phyloP scores from a whole-genome alignment of 2,797 vertebrate species.

The Sebastes iracundus region DNA sequence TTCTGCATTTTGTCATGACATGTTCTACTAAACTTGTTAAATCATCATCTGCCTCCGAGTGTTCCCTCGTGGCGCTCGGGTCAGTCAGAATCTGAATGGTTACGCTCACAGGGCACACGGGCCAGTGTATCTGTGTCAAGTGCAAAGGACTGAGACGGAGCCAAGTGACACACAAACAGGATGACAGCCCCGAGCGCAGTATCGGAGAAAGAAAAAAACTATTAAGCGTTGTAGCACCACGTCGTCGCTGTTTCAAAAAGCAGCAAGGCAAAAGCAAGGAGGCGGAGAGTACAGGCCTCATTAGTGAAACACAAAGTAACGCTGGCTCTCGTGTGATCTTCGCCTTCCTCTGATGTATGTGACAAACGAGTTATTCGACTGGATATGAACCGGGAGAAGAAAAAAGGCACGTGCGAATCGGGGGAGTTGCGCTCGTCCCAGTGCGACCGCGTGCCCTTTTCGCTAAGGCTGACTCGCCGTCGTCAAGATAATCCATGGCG shows the following conservation, averaged over 20 bases:
- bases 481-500: neutral
- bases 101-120: neutral
- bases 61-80: constrained; percentile 9
- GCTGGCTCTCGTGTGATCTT: constrained; percentile 76
- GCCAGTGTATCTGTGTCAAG: constrained; percentile 46
- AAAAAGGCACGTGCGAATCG: constrained; percentile 61
- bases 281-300: constrained; percentile 72
- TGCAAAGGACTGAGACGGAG: constrained; percentile 38
- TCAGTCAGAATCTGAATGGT: constrained; percentile 17
- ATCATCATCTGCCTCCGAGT: constrained; percentile 30
- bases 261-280: constrained; percentile 62
- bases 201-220: constrained; percentile 20
- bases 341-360: constrained; percentile 78
- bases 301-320: constrained; percentile 80
- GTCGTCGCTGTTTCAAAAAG: constrained; percentile 70
- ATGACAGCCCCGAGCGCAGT: constrained; percentile 37
- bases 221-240: constrained; percentile 48
- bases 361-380: constrained; percentile 78
- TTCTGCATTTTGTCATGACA: constrained; percentile 6
- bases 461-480: neutral
- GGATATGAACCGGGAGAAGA: constrained; percentile 67
- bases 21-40: constrained; percentile 33
- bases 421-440: constrained; percentile 50
- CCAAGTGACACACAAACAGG: constrained; percentile 58
- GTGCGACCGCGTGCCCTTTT: constrained; percentile 36